Percentiles rank a stretch among this genome's conserved stretches.
phyloP scores from a whole-genome alignment of 2,797 vertebrate species.

The Dromococcyx pavoninus region DNA sequence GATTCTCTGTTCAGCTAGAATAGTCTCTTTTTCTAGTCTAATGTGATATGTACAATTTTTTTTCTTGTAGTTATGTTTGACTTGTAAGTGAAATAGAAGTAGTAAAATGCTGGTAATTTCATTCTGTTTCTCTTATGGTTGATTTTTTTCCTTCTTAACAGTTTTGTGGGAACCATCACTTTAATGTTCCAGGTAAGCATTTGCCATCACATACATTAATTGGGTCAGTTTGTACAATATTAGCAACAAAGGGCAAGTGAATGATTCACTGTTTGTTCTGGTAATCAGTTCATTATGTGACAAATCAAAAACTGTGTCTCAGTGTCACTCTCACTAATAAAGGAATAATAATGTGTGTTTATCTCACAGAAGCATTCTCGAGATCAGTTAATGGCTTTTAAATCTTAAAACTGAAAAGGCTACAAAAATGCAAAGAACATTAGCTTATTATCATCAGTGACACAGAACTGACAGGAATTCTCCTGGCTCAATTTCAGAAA shows the following conservation, averaged over 20 bases:
- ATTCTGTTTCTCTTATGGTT: not conserved
- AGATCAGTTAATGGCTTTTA: conserved; percentile 35
- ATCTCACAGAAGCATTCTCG: not conserved
- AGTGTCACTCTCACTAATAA: not conserved
- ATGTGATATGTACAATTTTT: not conserved
- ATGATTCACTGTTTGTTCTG: not conserved
- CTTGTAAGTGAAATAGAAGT: not conserved
- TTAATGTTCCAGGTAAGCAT: not conserved
- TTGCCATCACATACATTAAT: not conserved
- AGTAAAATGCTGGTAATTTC: not conserved
- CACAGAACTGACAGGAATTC: conserved; percentile 14
- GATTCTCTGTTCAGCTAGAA: not conserved
- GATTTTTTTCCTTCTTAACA: accelerated
- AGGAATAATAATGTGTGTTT: not conserved
- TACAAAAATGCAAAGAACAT: not conserved
- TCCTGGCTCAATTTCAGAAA: conserved; percentile 19
- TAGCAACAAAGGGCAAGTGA: not conserved
- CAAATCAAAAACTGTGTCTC: not conserved
- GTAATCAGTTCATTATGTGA: not conserved
- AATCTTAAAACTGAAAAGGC: not conserved
- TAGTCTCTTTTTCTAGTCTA: not conserved
- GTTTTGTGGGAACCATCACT: not conserved
- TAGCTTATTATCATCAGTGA: conserved; percentile 8
- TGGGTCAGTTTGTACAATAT: not conserved
- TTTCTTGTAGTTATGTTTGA: not conserved